Percentiles rank a stretch among this genome's conserved stretches.
phyloP scores from a whole-genome alignment of 2,113 vertebrate species.

The Ciconia stormi region DNA sequence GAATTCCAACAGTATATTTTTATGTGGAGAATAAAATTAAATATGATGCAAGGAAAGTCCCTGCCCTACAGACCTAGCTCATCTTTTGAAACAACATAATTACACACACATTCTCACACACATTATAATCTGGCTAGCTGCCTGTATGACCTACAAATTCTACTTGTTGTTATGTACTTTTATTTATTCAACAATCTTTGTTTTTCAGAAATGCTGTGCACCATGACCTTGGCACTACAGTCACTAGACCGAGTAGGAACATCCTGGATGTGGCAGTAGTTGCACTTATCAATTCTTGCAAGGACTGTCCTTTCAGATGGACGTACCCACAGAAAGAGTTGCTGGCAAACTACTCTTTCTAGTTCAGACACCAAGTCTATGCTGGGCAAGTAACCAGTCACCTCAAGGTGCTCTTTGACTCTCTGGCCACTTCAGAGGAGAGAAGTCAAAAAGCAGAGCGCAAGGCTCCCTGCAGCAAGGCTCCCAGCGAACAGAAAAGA shows the following conservation, averaged over 20 bases:
- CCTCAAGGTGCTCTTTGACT: background rate
- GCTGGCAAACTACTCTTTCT: background rate
- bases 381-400: background rate
- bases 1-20: constrained; percentile 25
- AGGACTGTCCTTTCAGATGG: background rate
- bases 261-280: background rate
- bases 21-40: constrained; percentile 39
- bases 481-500: background rate
- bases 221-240: background rate
- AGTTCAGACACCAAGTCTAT: background rate
- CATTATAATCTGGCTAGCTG: background rate
- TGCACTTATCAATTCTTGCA: background rate
- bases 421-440: background rate
- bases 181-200: background rate
- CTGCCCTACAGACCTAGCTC: background rate
- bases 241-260: background rate
- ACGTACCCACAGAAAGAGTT: background rate
- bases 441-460: background rate
- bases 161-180: background rate
- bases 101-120: background rate
- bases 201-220: background rate
- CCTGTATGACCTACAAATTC: background rate
- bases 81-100: constrained; percentile 28
- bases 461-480: background rate
- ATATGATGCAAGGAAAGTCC: constrained; percentile 27